Evolutionary conservation across 2,888 invertebrate species (phyloP), one percentile per base, ranked within the genome.

Genomic region (Tipula vernalis): DNA sequence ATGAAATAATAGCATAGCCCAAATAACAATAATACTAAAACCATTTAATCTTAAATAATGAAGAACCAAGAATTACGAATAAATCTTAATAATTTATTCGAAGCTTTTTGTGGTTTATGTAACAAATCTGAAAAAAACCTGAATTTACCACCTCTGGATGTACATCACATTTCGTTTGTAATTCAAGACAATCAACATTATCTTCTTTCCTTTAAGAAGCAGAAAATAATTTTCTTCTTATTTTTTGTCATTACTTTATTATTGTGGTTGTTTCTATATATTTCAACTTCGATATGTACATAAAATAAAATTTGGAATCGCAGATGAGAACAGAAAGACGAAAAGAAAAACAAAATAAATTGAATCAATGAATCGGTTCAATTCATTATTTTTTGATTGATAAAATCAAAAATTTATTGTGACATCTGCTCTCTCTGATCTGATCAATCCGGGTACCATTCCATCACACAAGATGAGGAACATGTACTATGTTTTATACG

Each of bases 301-400:
- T 28, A 18, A 71, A 71, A 71, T 18, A 71, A 28, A 71, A 28
- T 71, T 71, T 71, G 71, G 71, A 71, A 71, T 71, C 71, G 71
- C 71, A 71, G 71, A 71, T 71, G 71, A 71, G 71, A 10, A 71
- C 71, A 15, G 5, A 57, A 57, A 28, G 10, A 71, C 71, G 28
- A 71, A 28, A 71, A 71, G 5, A 71, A 57, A 15, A 57, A 57
- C 51, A 28, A 71, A 71, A 71, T 71, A 71, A 71, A 71, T 71
- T 28, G 28, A 71, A 71, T 71, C 71, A 71, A 71, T 71, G 71
- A 71, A 71, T 71, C 71, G 71, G 71, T 71, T 71, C 71, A 71
- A 71, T 71, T 71, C 71, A 71, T 71, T 71, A 71, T 71, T 71
- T 71, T 71, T 71, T 71, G 71, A 71, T 71, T 71, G 71, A 71